Percentiles rank a stretch among this genome's conserved stretches.
phyloP scores from a whole-genome alignment of 2,888 invertebrate species.

The Pseudococcus viburni region DNA sequence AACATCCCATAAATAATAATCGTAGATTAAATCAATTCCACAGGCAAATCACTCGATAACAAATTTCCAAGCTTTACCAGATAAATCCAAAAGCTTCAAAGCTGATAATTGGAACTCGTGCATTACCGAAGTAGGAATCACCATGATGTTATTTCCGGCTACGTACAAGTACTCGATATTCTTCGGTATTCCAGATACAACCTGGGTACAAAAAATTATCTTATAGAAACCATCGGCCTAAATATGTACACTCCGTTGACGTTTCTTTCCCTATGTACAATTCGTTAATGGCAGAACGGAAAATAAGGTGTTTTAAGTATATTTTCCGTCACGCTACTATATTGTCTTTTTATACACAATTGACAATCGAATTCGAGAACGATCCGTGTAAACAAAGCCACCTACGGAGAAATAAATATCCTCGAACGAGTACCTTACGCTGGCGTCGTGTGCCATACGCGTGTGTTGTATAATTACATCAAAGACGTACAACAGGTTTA shows the following conservation, averaged over 20 bases:
- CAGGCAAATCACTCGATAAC: background rate
- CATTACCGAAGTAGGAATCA: constrained; percentile 78
- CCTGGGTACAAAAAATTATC: constrained; percentile 57
- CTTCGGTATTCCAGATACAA: constrained; percentile 84
- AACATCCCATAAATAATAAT: background rate
- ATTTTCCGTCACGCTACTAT: constrained; percentile 37
- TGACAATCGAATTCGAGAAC: constrained; percentile 28
- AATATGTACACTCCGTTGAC: constrained; percentile 1
- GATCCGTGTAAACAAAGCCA: constrained; percentile 25
- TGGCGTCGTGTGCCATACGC: background rate
- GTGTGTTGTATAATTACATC: background rate
- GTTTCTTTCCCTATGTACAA: background rate
- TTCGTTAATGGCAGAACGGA: background rate
- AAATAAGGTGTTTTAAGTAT: constrained; percentile 24
- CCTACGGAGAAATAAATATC: background rate
- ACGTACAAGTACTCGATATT: constrained; percentile 83
- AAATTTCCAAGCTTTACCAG: constrained; percentile 71
- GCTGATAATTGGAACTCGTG: constrained; percentile 82
- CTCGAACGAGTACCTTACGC: background rate
- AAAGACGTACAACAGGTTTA: constrained; percentile 23
- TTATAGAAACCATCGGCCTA: constrained; percentile 28
- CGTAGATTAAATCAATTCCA: background rate
- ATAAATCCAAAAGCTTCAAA: constrained; percentile 82
- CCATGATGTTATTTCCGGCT: constrained; percentile 80
- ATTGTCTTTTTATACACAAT: constrained; percentile 39